Conservation (phyloP, 2,113 vertebrate genomes). For the Natator depressus region DNA sequence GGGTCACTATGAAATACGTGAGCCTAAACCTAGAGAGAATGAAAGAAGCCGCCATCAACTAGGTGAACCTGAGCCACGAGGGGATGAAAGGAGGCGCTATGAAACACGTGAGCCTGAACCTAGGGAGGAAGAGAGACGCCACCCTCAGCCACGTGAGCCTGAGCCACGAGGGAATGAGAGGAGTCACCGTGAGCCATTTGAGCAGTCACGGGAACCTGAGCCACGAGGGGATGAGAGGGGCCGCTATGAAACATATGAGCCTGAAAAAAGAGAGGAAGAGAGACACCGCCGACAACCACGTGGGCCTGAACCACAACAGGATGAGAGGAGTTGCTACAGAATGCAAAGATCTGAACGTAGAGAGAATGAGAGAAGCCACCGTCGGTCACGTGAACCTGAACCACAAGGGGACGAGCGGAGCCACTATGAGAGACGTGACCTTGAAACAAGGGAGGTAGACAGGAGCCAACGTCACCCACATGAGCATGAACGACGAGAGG, state of each 20-base stretch:
- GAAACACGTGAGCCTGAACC: rapidly evolving
- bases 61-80: neutral
- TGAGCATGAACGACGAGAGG: neutral
- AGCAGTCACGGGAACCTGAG: neutral
- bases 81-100: neutral
- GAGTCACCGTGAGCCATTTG: neutral
- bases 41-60: neutral
- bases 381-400: neutral
- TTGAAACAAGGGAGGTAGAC: neutral
- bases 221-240: rapidly evolving
- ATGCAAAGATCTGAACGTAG: neutral
- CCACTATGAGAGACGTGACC: neutral
- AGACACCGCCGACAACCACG: neutral
- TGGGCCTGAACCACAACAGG: neutral
- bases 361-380: neutral
- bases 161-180: neutral
- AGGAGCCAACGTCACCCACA: neutral
- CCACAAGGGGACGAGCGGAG: neutral
- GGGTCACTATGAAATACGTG: neutral
- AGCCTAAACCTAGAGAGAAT: neutral
- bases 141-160: neutral
- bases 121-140: neutral
- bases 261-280: rapidly evolving
- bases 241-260: neutral
- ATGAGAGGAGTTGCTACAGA: neutral